phyloP scores from a whole-genome alignment of 1,140 invertebrate genomes.

The Cepaea nemoralis region DNA sequence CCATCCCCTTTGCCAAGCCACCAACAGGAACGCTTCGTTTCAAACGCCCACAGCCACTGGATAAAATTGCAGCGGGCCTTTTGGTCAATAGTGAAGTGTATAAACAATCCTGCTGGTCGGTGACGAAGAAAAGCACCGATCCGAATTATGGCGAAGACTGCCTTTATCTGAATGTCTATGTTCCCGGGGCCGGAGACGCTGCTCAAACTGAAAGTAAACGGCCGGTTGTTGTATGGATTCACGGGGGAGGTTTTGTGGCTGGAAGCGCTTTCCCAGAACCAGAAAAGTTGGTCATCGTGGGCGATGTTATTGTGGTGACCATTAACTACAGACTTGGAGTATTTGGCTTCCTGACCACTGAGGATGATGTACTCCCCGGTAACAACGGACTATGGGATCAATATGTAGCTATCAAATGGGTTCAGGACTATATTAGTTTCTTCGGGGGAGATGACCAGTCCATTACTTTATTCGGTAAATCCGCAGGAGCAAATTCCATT shows the following conservation, averaged over 20 bases:
- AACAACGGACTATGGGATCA: conserved; percentile 97
- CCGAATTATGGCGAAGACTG: conserved; percentile 44
- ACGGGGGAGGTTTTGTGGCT: conserved; percentile 45
- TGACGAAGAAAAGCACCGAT: background rate
- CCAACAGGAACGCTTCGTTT: conserved; percentile 22
- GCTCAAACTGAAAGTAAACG: background rate
- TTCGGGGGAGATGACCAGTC: conserved; percentile 89
- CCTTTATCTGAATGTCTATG: conserved; percentile 48
- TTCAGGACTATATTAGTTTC: conserved; percentile 87
- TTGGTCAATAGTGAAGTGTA: background rate
- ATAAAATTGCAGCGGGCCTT: background rate
- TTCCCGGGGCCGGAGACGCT: background rate
- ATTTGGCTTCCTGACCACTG: conserved; percentile 89
- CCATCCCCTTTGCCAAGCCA: conserved; percentile 33
- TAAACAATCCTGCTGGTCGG: conserved; percentile 22
- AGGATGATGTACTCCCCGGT: conserved; percentile 89
- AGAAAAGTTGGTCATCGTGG: conserved; percentile 11
- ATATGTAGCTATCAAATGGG: conserved; percentile 73
- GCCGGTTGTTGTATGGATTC: conserved; percentile 49
- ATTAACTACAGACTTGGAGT: conserved; percentile 52
- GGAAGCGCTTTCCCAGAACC: conserved; percentile 40
- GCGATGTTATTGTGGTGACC: conserved; percentile 45
- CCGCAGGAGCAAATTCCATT: conserved; percentile 81
- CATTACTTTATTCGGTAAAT: conserved; percentile 93
- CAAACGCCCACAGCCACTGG: conserved; percentile 11